Base-by-base conservation (phyloP, 2,888 invertebrate species). In the Tipula confusa region DNA sequence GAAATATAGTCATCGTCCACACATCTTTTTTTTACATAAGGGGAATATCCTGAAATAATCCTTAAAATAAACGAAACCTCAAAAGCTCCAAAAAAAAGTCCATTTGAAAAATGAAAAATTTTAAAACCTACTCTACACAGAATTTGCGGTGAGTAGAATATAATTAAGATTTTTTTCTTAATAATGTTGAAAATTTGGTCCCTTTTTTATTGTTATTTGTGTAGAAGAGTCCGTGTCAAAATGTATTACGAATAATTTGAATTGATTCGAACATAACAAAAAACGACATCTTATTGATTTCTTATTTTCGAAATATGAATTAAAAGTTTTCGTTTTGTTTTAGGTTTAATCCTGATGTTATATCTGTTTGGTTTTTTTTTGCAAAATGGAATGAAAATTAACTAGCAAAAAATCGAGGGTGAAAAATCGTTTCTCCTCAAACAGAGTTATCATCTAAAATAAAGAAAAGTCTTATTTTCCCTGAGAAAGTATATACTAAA, bases 161-260 rank as follows among this genome's bases (percentile, higher is more conserved):
- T 64, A 64, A 64, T 64, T 24, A 64, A 64, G 64, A 64, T 24
- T 64, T 64, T 18, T 64, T 64, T 64, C 64, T 64, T 64, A 64
- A 1, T 9, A 6, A 64, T 64, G 64, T 64, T 9, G 64, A 9
- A 64, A 64, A 64, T 7, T 43, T 64, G 9, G 64, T 6, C 24
- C 64, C 24, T 64, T 24, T 18, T 64, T 43, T 43, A 15, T 43
- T 43, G 11, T 64, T 64, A 1, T 38, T 64, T 64, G 64, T 24
- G 9, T n/a, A n/a, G n/a, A n/a, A 64, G 64, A 24, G 24, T 9
- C 24, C 24, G 64, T 64, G 64, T 24, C 64, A 64, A 64, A 24
- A 18, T 24, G 24, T 24, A 64, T 64, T 64, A 64, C 64, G 24
- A 64, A 64, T 64, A 64, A 64, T 64, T 64, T 24, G 9, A 64